Conservation (phyloP, 2,888 invertebrate species). For the Drosophila mimetica region DNA sequence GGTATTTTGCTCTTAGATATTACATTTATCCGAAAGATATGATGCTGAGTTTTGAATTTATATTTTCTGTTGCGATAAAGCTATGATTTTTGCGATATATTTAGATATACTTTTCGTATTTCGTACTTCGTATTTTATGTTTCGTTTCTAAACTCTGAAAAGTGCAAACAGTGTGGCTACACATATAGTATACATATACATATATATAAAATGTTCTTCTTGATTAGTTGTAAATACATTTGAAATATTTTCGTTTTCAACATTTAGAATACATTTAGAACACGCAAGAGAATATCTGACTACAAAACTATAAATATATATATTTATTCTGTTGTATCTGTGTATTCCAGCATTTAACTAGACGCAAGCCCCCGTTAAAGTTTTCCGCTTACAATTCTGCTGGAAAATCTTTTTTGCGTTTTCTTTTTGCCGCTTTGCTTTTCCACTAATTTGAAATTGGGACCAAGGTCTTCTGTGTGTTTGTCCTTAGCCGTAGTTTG, state of each 20-base stretch:
- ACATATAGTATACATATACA: slow-evolving; percentile 40
- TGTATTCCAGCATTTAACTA: slow-evolving; percentile 20
- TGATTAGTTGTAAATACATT: slow-evolving; percentile 46
- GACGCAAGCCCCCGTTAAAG: slow-evolving; percentile 33
- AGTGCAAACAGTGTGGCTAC: slow-evolving; percentile 67
- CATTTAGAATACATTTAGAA: slow-evolving; percentile 73
- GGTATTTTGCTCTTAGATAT: slow-evolving; percentile 27
- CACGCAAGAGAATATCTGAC: slow-evolving; percentile 61
- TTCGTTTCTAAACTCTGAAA: slow-evolving; percentile 62
- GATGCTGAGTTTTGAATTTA: slow-evolving; percentile 29
- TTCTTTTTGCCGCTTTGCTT: slow-evolving; percentile 21
- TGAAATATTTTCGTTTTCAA: slow-evolving; percentile 44
- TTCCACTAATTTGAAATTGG: slow-evolving; percentile 46
- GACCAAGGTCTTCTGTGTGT: slow-evolving; percentile 56
- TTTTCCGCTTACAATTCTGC: slow-evolving; percentile 18
- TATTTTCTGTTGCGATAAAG: slow-evolving; percentile 21
- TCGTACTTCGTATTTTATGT: slow-evolving; percentile 22
- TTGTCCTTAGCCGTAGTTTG: slow-evolving; percentile 39
- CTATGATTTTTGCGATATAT: slow-evolving; percentile 32
- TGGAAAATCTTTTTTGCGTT: slow-evolving; percentile 27
- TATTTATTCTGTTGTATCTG: slow-evolving; percentile 30
- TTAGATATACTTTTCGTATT: slow-evolving; percentile 11
- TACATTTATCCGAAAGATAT: slow-evolving; percentile 37
- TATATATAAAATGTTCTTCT: slow-evolving; percentile 41
- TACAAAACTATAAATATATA: slow-evolving; percentile 49